These are phyloP conservation scores for Argyrosomus regius DNA, from an alignment of 2,797 vertebrate genomes.

Conservation along the genomic window DNA sequence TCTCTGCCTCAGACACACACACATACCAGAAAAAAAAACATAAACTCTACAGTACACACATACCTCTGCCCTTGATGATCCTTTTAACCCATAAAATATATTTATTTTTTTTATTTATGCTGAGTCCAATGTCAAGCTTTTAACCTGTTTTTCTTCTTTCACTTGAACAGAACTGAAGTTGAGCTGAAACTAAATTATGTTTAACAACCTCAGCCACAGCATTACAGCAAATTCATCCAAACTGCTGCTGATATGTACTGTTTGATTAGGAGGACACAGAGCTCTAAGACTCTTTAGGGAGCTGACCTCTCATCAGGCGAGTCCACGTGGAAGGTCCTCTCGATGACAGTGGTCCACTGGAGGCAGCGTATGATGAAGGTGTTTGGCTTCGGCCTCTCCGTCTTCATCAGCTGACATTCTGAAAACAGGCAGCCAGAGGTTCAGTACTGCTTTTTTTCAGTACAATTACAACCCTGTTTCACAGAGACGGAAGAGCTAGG, in stretches of 20 bases:
- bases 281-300: background rate
- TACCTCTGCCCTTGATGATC: conserved; percentile 54
- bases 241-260: no score
- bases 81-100: conserved; percentile 19
- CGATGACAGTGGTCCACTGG: conserved; percentile 98
- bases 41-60: conserved; percentile 46
- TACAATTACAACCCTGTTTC: background rate
- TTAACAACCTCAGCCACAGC: background rate
- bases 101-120: background rate
- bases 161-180: conserved; percentile 3
- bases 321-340: conserved; percentile 97
- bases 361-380: conserved; percentile 99
- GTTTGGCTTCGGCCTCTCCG: conserved; percentile 97
- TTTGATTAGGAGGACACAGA: background rate
- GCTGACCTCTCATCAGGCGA: conserved; percentile 95
- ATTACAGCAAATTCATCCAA: no score
- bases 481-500: background rate
- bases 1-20: conserved; percentile 44
- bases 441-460: background rate
- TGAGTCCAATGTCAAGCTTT: background rate
- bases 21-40: conserved; percentile 37
- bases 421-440: conserved; percentile 58
- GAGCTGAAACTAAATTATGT: background rate
- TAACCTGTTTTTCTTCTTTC: conserved; percentile 5
- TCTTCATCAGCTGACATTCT: conserved; percentile 99